Conservation (phyloP, 1,140 invertebrate genomes). For the Psilanteris sp. region DNA sequence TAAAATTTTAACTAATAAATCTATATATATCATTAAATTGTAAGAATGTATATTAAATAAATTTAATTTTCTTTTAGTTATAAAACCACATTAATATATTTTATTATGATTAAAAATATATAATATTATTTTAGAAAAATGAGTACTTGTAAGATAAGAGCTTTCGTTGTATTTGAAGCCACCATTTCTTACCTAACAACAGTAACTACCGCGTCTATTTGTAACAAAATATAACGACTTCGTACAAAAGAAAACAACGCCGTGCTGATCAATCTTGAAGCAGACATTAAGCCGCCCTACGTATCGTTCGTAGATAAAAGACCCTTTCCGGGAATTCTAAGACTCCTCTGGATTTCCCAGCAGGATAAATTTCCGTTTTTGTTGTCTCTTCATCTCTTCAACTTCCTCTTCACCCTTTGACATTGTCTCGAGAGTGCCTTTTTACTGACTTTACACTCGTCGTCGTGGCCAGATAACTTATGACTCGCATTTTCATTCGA, state of each 20-base stretch:
- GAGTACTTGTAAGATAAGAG: conserved; percentile 5
- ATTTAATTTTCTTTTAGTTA: too few relatives aligned
- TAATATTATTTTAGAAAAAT: too few relatives aligned
- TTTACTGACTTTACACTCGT: conserved; percentile 30
- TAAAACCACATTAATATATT: too few relatives aligned
- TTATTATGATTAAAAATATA: too few relatives aligned
- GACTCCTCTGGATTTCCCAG: conserved; percentile 24
- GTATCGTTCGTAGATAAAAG: conserved; percentile 26
- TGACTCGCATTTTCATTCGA: conserved; percentile 23
- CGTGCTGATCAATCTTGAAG: conserved; percentile 50
- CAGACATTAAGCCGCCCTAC: conserved; percentile 49
- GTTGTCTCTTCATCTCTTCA: too few relatives aligned
- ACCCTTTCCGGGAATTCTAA: conserved; percentile 14
- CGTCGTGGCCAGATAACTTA: conserved; percentile 25
- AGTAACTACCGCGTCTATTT: background rate
- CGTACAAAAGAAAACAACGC: conserved; percentile 48
- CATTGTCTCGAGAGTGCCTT: conserved; percentile 9
- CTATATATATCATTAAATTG: too few relatives aligned
- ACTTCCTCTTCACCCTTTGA: conserved; percentile 19
- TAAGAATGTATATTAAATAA: too few relatives aligned
- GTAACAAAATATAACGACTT: conserved; percentile 37
- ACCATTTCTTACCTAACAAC: background rate
- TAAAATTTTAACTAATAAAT: too few relatives aligned
- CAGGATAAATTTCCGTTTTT: conserved; percentile 47
- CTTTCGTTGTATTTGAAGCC: background rate